Base-by-base conservation (phyloP, 2,797 vertebrate genomes). In the Hafferia zeledoni region DNA sequence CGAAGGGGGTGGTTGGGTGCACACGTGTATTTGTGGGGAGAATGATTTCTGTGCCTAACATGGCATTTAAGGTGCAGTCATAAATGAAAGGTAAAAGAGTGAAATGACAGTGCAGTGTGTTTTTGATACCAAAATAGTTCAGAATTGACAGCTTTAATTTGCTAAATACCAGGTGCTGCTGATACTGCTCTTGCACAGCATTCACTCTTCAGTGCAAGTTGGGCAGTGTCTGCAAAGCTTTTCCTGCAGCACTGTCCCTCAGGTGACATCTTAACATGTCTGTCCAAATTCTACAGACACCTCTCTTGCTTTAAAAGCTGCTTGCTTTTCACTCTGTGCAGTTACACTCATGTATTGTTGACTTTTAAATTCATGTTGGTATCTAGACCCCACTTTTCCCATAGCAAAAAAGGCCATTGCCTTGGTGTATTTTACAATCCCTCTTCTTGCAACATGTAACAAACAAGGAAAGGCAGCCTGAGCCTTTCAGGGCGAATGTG, bases 1-100 rank as follows among this genome's bases (percentile, higher is more conserved):
- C 1, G 5, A 16, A n/a, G 60, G 28, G 17, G 60, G 33, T 9
- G 17, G 1, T 12, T 11, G 61, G 59, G 25, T 9, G 28, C 14
- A 12, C 46, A 5, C 4, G 0, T 0, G 0, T 20, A 5, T 31
- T 19, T 13, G 4, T 3, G 65, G 55, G 41, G 12, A 27, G 52
- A n/a, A 8, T 13, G 52, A 13, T 43, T 61, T 57, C 63, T 47
- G 55, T 37, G 33, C 46, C 63, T 16, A 4, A 30, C 5, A 0
- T 8, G 0, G 3, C 18, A 0, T 50, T 28, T 39, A 11, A 63
- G 72, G 47, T 43, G 28, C 81, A n/a, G 31, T 33, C 15, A 3
- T 37, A 46, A 81, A 52, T 17, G 50, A 37, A 35, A 24, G 5
- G 31, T 11, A 6, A 22, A 56, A 56, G 37, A 2, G 33, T 63